A percentile compares a stretch with the other conserved stretches of the same genome.
These are phyloP conservation scores for Phalloptychus januarius DNA, from an alignment of 2,797 vertebrate genomes.

Conservation along the genomic window DNA sequence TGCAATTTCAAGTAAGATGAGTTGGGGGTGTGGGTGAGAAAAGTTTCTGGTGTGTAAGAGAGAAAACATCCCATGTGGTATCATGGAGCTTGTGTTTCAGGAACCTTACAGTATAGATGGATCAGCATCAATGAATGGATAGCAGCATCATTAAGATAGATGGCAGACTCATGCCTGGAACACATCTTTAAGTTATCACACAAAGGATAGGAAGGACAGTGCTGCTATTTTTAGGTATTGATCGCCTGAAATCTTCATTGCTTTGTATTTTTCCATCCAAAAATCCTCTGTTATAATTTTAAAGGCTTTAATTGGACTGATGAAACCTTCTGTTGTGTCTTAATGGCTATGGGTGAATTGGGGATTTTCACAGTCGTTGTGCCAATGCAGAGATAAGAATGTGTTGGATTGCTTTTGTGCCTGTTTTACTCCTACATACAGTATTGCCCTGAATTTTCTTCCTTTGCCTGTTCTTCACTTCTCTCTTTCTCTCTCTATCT, in stretches of 20 bases:
- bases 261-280: constrained; percentile 57
- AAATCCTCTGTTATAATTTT: constrained; percentile 60
- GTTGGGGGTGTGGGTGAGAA: constrained; percentile 18
- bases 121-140: constrained; percentile 66
- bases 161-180: constrained; percentile 39
- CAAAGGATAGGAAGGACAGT: constrained; percentile 56
- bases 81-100: constrained; percentile 31
- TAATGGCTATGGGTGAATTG: constrained; percentile 39
- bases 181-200: constrained; percentile 51
- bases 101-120: constrained; percentile 45
- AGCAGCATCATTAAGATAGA: constrained; percentile 39
- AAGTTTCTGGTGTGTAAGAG: constrained; percentile 30
- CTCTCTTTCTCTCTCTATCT: constrained; percentile 11
- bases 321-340: constrained; percentile 53
- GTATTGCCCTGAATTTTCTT: constrained; percentile 49
- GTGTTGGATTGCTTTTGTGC: constrained; percentile 42
- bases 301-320: constrained; percentile 67
- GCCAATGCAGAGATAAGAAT: constrained; percentile 49
- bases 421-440: constrained; percentile 52
- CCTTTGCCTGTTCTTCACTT: not conserved
- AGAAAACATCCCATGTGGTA: constrained; percentile 4
- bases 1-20: constrained; percentile 30
- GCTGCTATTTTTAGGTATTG: constrained; percentile 69
- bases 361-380: constrained; percentile 45
- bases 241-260: constrained; percentile 50